Evolutionary conservation across 2,113 vertebrate genomes (phyloP), one percentile per base, ranked within the genome.

Genomic region (cattle (Bos taurus)): DNA sequence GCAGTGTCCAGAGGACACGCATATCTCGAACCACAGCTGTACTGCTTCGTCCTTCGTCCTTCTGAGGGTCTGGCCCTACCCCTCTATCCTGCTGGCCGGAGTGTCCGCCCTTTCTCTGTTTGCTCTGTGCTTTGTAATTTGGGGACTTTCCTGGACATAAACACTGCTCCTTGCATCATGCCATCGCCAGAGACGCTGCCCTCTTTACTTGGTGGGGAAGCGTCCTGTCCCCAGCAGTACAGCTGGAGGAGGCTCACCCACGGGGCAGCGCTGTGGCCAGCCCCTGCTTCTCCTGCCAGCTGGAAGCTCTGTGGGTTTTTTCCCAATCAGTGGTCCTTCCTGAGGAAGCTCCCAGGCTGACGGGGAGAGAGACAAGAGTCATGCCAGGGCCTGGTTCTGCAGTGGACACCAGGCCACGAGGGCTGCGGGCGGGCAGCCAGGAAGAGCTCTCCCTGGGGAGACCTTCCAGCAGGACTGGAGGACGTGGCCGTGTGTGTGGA

Each of bases 251-350:
- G 78, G 62, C 46, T 50, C 48, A 8, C n/a, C 36, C 36, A 2
- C 23, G 2, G 59, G 83, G n/a, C 62, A 6, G 25, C 2, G 6
- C 78, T 26, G 33, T 3, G 67, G 33, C 40, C 36, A 15, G 25
- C 26, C 52, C n/a, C n/a, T 6, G 21, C 21, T 16, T 43, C 50
- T 48, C 28, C 36, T 5, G 77, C 5, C 60, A 8, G 78, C 60
- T 30, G 7, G 87, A 67, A 67, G 88, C 78, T 91, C 82, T 23
- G 30, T 71, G 23, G 92, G 30, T 33, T 95, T 64, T 56, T 84
- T 64, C 50, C 43, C 2, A 5, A 19, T 25, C 48, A 0, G 33
- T 71, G 92, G 62, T 60, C 54, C 54, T 54, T 54, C 43, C 33
- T n/a, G 15, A 5, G 30, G 52, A 19, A 92, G 81, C 77, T 56